phyloP scores from a whole-genome alignment of 2,113 vertebrate species.

The Cyprinodon tularosa region DNA sequence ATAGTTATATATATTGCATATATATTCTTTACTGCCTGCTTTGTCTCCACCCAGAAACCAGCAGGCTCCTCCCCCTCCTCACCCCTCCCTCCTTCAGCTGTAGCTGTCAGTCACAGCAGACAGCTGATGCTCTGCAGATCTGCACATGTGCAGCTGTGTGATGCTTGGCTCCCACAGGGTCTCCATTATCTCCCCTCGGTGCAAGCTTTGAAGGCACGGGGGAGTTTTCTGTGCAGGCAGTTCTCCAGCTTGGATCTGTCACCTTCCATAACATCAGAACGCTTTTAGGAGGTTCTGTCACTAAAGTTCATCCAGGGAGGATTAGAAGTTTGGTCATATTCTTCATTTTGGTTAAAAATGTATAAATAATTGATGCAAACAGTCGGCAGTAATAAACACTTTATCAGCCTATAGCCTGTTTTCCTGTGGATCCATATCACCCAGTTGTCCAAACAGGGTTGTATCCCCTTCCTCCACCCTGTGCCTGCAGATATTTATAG shows the following conservation, averaged over 20 bases:
- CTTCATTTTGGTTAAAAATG: not conserved
- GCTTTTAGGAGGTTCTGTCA: not conserved
- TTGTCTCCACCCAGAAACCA: not conserved
- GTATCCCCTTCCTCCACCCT: conserved; percentile 39
- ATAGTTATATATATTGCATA: too few species aligned
- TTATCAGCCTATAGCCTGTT: conserved; percentile 12
- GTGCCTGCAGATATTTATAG: conserved; percentile 87
- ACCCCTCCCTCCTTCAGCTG: conserved; percentile 65
- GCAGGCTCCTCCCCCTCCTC: conserved; percentile 7
- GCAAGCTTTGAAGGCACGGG: not conserved
- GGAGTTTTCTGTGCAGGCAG: not conserved
- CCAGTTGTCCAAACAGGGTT: conserved; percentile 68
- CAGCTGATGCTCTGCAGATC: conserved; percentile 52
- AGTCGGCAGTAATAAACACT: not conserved
- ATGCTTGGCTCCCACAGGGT: not conserved
- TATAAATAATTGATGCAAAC: not conserved
- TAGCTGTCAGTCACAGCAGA: conserved; percentile 68
- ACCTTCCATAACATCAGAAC: not conserved
- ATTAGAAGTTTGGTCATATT: not conserved
- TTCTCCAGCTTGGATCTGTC: not conserved
- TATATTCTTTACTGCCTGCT: not conserved
- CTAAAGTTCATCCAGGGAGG: too few species aligned
- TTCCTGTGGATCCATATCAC: conserved; percentile 1
- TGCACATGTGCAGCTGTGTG: conserved; percentile 39
- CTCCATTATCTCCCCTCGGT: not conserved